These are phyloP conservation scores for Scomber scombrus DNA, from an alignment of 2,113 vertebrate genomes.

Conservation along the genomic window DNA sequence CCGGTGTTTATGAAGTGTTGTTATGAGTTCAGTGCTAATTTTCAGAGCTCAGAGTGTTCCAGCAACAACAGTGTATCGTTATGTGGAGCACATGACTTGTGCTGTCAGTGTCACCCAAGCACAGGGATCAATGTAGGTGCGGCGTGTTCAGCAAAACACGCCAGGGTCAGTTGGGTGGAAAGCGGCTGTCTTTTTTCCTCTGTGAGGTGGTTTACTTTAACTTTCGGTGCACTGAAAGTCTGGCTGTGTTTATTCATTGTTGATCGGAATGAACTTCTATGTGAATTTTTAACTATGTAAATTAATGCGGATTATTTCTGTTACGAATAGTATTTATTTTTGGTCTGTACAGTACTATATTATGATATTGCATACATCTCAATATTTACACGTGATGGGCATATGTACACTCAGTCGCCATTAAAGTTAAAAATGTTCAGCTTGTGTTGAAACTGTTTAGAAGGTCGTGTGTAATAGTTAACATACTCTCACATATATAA, in stretches of 20 bases:
- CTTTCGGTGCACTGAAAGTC: neutral
- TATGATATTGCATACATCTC: no score
- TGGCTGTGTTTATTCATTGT: neutral
- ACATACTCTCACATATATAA: no score
- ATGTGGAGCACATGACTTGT: conserved; percentile 67
- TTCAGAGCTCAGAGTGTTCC: conserved; percentile 32
- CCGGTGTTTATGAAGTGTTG: neutral
- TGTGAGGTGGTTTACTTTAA: no score
- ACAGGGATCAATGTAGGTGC: neutral
- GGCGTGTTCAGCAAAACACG: conserved; percentile 17
- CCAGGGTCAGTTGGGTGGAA: neutral
- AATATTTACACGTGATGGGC: no score
- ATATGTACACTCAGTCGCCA: neutral
- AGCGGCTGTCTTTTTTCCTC: no score
- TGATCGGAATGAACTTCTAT: neutral
- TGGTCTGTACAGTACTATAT: no score
- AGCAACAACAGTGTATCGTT: conserved; percentile 31
- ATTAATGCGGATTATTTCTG: neutral
- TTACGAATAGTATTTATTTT: neutral
- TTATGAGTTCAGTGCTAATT: neutral
- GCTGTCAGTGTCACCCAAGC: conserved; percentile 68
- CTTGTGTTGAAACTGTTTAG: no score
- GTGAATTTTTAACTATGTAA: neutral
- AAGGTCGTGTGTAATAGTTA: no score
- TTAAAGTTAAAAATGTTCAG: conserved; percentile 6